Evolutionary conservation across 2,797 vertebrate genomes (phyloP).

Genomic region (Ara ararauna): DNA sequence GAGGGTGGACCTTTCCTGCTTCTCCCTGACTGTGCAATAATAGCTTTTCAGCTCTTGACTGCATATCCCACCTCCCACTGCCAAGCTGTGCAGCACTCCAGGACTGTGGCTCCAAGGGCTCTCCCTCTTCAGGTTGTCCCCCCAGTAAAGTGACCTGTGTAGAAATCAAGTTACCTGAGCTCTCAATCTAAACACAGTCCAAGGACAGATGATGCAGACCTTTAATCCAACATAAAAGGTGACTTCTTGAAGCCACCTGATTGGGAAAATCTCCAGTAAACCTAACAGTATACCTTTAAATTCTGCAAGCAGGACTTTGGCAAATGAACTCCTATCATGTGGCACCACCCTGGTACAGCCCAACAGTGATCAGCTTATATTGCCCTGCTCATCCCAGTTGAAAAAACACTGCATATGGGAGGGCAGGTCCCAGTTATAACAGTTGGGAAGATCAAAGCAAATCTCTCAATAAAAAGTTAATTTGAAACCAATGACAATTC

Average conservation of each 20-base stretch:
- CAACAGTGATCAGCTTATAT: neutral
- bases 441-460: neutral
- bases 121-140: accelerated
- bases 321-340: neutral
- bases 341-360: neutral
- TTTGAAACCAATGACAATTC: neutral
- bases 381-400: neutral
- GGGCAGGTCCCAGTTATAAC: neutral
- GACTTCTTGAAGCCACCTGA: neutral
- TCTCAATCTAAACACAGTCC: accelerated
- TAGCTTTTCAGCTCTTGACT: neutral
- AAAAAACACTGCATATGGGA: neutral
- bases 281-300: neutral
- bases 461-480: neutral
- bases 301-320: neutral
- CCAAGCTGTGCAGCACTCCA: neutral
- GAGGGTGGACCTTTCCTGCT: neutral
- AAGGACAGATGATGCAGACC: neutral
- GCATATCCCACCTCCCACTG: accelerated
- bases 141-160: accelerated
- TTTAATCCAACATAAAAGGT: neutral
- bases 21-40: neutral
- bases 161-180: neutral
- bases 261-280: neutral
- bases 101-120: accelerated